Evolutionary conservation across 1,140 invertebrate genomes (phyloP), one percentile per base, ranked within the genome.

Genomic region (Scaptodrosophila lebanonensis): DNA sequence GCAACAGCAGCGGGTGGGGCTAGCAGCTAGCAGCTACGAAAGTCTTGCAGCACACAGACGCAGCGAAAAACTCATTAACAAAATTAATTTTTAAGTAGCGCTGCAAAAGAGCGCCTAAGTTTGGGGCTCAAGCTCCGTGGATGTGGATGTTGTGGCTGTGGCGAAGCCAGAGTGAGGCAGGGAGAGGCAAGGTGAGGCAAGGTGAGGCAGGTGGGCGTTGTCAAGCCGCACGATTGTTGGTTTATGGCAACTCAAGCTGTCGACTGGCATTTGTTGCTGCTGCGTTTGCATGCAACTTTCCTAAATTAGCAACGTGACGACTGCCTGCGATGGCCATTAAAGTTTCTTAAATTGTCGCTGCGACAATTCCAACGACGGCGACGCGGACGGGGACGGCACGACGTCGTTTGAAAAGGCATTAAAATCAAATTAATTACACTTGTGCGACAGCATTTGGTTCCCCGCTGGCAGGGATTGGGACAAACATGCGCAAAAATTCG

Each of bases 381-480:
- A 27, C 16, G 32, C 8, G n/a, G 17, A 12, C 4, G 12, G 48
- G 13, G 17, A 32, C 18, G 33, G n/a, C 6, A 58, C 48, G 36
- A 33, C 40, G 59, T 48, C 76, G 66, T 73, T 83, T 75, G 75
- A 70, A 70, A 72, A 58, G 70, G 75, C 75, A 82, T 82, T 82
- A 82, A 82, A 82, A 82, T 82, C 75, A 82, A 82, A 82, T 82
- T 82, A 82, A 82, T 82, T 82, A 82, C 75, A 82, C 48, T 64
- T 53, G 61, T 53, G 58, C 70, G 62, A 72, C 70, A 59, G 51
- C 42, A 53, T 12, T 40, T 15, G 16, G 50, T n/a, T n/a, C 56
- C 29, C 12, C 6, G 12, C 42, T 60, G 44, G 40, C 48, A 51
- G 32, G 32, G 18, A 20, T 15, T 16, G 16, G 17, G 30, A 2